Conservation (phyloP, 2,113 vertebrate genomes). For the Agelaius phoeniceus region DNA sequence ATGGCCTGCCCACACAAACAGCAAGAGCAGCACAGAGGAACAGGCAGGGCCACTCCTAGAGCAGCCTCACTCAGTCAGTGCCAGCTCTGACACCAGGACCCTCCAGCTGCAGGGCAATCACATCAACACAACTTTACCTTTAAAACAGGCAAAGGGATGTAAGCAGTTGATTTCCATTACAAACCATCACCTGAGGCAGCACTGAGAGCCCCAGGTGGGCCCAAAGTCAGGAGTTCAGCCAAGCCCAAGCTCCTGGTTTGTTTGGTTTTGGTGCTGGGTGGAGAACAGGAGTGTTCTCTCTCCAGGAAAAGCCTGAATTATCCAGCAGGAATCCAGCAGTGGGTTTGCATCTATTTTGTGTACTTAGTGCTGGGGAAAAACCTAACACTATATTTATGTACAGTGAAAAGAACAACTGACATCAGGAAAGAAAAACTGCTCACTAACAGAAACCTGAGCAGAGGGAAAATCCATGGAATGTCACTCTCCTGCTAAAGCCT, state of each 20-base stretch:
- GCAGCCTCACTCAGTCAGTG: background rate
- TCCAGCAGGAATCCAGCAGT: background rate
- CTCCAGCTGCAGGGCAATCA: background rate
- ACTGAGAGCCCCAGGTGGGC: background rate
- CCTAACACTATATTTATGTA: background rate
- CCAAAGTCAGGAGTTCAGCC: background rate
- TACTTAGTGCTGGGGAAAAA: background rate
- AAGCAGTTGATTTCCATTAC: background rate
- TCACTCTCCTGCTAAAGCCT: background rate
- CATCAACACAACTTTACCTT: background rate
- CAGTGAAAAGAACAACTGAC: background rate
- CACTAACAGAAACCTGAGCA: background rate
- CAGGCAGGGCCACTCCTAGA: background rate
- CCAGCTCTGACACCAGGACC: background rate
- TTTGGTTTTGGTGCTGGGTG: background rate
- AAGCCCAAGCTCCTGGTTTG: background rate
- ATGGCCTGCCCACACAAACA: background rate
- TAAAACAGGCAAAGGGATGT: background rate
- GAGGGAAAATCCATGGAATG: background rate
- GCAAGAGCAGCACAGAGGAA: background rate
- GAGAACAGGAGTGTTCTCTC: background rate
- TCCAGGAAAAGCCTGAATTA: conserved; percentile 20
- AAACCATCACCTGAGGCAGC: background rate
- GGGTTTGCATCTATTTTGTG: background rate
- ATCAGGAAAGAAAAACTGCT: background rate